phyloP scores from a whole-genome alignment of 2,113 vertebrate species.

The Diadophis punctatus region DNA sequence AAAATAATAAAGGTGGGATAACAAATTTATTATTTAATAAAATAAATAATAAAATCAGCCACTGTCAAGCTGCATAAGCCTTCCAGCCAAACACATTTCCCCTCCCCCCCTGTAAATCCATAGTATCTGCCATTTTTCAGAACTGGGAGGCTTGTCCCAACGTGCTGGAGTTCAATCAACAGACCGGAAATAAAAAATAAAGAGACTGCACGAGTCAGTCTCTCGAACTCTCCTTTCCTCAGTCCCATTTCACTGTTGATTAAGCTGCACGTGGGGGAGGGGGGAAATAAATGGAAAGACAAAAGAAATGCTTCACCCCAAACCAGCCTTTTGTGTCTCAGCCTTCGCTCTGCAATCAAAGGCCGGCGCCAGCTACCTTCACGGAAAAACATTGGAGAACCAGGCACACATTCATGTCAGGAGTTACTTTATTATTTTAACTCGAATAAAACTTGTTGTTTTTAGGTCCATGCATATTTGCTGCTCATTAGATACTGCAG shows the following conservation, averaged over 20 bases:
- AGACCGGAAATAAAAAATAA: constrained; percentile 49
- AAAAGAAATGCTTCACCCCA: constrained; percentile 53
- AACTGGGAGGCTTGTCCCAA: constrained; percentile 36
- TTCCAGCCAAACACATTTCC: constrained; percentile 6
- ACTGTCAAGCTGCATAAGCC: background rate
- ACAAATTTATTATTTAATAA: background rate
- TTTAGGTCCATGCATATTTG: constrained; percentile 50
- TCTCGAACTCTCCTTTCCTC: constrained; percentile 53
- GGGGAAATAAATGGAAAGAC: constrained; percentile 44
- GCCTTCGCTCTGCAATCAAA: constrained; percentile 34
- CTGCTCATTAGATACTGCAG: constrained; percentile 65
- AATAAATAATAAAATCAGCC: background rate
- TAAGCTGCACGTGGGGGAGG: constrained; percentile 38
- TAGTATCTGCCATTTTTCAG: constrained; percentile 44
- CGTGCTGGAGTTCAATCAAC: constrained; percentile 55
- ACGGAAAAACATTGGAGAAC: constrained; percentile 38
- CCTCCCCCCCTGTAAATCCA: background rate
- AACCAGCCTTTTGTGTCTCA: constrained; percentile 33
- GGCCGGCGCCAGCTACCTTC: background rate
- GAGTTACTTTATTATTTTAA: constrained; percentile 46
- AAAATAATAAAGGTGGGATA: background rate
- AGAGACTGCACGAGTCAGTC: constrained; percentile 58
- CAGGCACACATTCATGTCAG: background rate
- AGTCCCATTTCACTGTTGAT: constrained; percentile 59
- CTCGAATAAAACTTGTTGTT: constrained; percentile 37